Conservation (phyloP, 64 coral and sea anemone species). For the Porites lutea region DNA sequence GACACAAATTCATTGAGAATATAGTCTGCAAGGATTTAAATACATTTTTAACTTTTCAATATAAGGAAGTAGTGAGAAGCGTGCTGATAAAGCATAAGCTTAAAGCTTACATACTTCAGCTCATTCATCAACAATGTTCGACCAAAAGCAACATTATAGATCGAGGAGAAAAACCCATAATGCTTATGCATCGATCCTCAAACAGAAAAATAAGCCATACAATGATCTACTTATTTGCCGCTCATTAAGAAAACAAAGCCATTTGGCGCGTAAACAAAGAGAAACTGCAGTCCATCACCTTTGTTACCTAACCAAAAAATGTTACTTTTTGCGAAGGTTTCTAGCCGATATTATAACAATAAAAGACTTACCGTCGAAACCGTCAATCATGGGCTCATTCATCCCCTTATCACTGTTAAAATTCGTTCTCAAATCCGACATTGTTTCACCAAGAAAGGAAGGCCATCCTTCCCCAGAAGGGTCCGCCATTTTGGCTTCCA, state of each 20-base stretch:
- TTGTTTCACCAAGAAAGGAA: constrained; percentile 60
- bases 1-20: no score
- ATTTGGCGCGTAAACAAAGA: constrained; percentile 14
- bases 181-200: background rate
- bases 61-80: no score
- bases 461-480: constrained; percentile 60
- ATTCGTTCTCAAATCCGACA: constrained; percentile 67
- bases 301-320: background rate
- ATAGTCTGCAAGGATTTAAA: no score
- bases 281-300: background rate
- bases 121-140: no score
- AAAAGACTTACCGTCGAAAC: constrained; percentile 77
- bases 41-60: no score
- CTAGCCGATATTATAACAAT: background rate
- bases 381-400: constrained; percentile 74
- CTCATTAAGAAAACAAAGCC: background rate
- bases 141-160: no score
- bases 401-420: constrained; percentile 62
- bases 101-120: no score
- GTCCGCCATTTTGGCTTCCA: constrained; percentile 95
- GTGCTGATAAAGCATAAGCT: no score
- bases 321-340: background rate
- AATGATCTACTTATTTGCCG: background rate
- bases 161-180: no score
- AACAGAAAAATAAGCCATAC: background rate